Conservation (phyloP, 1,140 invertebrate genomes). For the Argopecten irradians region DNA sequence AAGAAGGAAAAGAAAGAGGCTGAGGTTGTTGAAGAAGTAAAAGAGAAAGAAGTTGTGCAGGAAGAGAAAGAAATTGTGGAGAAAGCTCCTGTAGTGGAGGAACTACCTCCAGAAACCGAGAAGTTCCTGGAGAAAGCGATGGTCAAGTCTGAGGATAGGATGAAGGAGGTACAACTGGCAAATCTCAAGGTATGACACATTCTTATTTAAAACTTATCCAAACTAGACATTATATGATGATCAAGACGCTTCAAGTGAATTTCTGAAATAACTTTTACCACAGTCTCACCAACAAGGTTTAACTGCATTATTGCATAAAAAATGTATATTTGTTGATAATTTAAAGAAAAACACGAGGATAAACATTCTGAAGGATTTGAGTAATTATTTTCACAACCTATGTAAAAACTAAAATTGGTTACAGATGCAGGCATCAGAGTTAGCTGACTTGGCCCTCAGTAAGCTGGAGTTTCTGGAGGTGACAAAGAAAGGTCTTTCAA, state of each 20-base stretch:
- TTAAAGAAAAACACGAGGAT: too few relatives aligned
- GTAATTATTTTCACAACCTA: background rate
- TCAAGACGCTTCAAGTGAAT: too few relatives aligned
- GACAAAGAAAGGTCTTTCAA: conserved; percentile 80
- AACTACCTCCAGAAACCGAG: conserved; percentile 7
- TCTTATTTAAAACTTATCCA: too few relatives aligned
- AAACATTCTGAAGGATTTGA: too few relatives aligned
- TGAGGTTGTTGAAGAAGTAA: background rate
- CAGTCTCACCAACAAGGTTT: too few relatives aligned
- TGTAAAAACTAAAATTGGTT: background rate
- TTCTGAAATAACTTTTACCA: too few relatives aligned
- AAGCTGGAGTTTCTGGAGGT: conserved; percentile 84
- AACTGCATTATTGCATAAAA: too few relatives aligned
- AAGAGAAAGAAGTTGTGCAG: background rate
- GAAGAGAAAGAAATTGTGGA: background rate
- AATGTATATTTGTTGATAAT: too few relatives aligned
- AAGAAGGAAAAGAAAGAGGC: background rate
- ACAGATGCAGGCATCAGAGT: conserved; percentile 75
- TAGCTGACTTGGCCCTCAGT: conserved; percentile 79
- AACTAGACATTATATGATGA: too few relatives aligned
- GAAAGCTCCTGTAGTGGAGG: background rate
- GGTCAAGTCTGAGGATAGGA: conserved; percentile 26
- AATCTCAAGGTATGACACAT: conserved; percentile 35
- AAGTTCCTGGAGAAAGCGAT: conserved; percentile 31
- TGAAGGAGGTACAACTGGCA: conserved; percentile 32